Evolutionary conservation across 2,113 vertebrate species (phyloP).

Genomic region (Oostethus manadensis): DNA sequence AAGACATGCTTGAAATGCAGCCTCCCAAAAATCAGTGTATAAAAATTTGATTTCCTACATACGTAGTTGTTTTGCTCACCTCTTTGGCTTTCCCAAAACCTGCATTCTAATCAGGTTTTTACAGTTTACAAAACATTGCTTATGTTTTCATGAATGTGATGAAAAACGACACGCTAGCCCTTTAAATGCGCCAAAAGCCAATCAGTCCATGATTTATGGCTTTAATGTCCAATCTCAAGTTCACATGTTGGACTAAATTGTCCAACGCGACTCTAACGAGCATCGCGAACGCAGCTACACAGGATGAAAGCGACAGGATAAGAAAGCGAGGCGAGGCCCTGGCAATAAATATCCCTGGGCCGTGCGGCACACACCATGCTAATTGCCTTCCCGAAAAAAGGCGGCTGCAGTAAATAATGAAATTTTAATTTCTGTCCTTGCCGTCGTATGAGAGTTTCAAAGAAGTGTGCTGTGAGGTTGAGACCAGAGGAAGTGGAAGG

Average conservation of each 20-base stretch:
- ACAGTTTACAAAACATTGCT: no score
- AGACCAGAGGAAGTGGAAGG: conserved; percentile 9
- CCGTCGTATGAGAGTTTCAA: conserved; percentile 57
- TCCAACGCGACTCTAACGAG: conserved; percentile 53
- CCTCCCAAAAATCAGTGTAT: no score
- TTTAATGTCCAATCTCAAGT: conserved; percentile 34
- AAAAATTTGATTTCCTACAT: no score
- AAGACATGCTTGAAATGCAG: no score
- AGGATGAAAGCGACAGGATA: conserved; percentile 53
- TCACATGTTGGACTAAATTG: conserved; percentile 49
- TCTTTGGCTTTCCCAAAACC: no score
- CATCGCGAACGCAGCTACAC: conserved; percentile 40
- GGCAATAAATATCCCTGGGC: conserved; percentile 74
- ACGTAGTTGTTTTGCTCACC: no score
- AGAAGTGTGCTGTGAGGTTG: conserved; percentile 75
- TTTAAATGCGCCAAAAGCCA: conserved; percentile 22
- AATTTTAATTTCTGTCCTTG: conserved; percentile 82
- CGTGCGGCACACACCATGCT: conserved; percentile 80
- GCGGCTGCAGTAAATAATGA: conserved; percentile 89
- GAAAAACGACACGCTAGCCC: background rate
- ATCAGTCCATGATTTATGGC: conserved; percentile 32
- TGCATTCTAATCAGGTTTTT: no score
- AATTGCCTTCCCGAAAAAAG: conserved; percentile 77
- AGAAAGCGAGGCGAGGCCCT: conserved; percentile 52
- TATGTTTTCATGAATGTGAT: no score